Evolutionary conservation across 2,113 vertebrate species (phyloP), one percentile per base, ranked within the genome.

Genomic region (Callaeas wilsoni): DNA sequence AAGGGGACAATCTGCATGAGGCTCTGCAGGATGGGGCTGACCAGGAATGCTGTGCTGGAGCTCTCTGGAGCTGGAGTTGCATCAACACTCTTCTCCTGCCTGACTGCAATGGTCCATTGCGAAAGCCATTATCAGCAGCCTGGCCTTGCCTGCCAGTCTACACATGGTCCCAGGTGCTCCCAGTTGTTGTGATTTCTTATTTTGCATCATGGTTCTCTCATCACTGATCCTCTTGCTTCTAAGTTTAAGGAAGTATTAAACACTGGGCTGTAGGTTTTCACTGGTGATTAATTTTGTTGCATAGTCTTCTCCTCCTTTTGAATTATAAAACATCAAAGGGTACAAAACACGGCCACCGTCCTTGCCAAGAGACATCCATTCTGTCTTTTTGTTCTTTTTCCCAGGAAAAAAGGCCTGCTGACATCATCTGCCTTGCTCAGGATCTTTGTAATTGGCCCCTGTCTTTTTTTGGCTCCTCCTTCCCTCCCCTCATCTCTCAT

Each of bases 1-100:
- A 64, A 87, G n/a, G 37, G 9, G 6, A 26, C 0, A 0, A 55
- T 57, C 39, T 7, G 6, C 0, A 0, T 3, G 7, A 86, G 49
- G 20, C 20, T 83, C 19, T 50, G 74, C 2, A 16, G 35, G 52
- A 55, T 53, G 41, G 21, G 33, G 27, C 39, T 82, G 55, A 6
- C 1, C 4, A 79, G 65, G 27, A 89, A 7, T 50, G 16, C 41
- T 81, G 42, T 26, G 8, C 46, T 52, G 3, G 23, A 53, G 67
- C 10, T 46, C 39, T 56, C 68, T 65, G 75, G 33, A 90, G 18
- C 53, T 79, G 41, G 42, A 74, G 42, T 26, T 4, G 0, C 30
- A 49, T 41, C 39, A 46, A 30, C 1, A 17, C 29, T 80, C 41
- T 69, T 55, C 33, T 65, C 20, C 60, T 65, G 37, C 37, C 65